Evolutionary conservation across 2,113 vertebrate genomes (phyloP).

Genomic region (Crotalus horridus): DNA sequence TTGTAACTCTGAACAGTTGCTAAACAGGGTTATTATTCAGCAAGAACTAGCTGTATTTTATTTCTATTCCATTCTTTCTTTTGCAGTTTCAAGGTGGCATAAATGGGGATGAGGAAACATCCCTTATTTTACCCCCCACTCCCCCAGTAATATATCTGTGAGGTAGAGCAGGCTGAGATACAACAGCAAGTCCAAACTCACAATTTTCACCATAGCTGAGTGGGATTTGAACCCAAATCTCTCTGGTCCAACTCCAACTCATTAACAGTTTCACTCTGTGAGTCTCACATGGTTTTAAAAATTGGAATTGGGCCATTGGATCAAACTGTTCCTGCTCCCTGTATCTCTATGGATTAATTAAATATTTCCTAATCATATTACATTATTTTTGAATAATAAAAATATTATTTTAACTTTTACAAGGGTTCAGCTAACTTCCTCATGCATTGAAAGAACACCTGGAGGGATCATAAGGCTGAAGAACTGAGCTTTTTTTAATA

Average conservation of each 20-base stretch:
- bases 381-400: neutral
- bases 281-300: neutral
- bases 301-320: neutral
- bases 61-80: neutral
- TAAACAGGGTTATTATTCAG: neutral
- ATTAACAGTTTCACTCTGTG: neutral
- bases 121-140: neutral
- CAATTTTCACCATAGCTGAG: neutral
- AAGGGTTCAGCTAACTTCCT: neutral
- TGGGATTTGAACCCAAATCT: neutral
- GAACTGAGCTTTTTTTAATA: neutral
- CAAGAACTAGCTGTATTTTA: neutral
- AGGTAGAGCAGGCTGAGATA: neutral
- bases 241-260: neutral
- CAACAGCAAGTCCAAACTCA: neutral
- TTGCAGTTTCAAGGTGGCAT: neutral
- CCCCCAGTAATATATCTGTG: neutral
- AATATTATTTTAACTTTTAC: neutral
- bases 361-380: neutral
- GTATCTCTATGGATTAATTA: neutral
- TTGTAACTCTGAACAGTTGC: neutral
- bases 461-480: neutral
- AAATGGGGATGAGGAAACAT: neutral
- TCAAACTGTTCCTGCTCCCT: neutral
- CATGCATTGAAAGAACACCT: neutral